These are phyloP conservation scores for Tenthredo livida DNA, from an alignment of 2,888 invertebrate species.

Conservation along the genomic window DNA sequence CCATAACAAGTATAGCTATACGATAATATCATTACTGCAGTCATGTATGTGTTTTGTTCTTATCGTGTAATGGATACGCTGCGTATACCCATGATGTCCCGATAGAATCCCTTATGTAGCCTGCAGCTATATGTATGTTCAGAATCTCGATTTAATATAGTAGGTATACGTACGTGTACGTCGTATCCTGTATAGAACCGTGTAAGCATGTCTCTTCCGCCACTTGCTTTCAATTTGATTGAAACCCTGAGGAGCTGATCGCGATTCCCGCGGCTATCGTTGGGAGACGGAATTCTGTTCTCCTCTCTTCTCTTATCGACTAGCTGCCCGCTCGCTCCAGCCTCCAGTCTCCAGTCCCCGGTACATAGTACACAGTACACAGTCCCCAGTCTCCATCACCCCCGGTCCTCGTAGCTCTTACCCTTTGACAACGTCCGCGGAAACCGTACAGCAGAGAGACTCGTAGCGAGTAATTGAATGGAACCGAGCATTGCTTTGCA, in stretches of 20 bases:
- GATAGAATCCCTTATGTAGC: neutral
- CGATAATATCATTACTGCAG: too few species aligned
- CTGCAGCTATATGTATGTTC: neutral
- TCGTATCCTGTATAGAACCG: neutral
- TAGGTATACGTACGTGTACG: neutral
- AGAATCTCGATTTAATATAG: neutral
- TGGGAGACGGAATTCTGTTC: neutral
- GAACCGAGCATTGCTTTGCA: conserved; percentile 21
- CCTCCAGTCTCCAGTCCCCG: neutral
- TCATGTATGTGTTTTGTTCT: neutral
- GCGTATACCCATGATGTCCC: neutral
- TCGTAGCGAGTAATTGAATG: conserved; percentile 25
- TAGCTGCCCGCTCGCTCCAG: neutral
- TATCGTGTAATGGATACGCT: neutral
- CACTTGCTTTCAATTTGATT: conserved; percentile 41
- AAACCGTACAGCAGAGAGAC: neutral
- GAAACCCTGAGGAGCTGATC: conserved; percentile 11
- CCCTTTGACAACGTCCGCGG: conserved; percentile 18
- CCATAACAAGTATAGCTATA: too few species aligned
- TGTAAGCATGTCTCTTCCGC: neutral
- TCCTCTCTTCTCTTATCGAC: conserved; percentile 23
- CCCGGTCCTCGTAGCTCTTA: neutral
- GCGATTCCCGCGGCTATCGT: conserved; percentile 27
- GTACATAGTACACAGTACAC: too few species aligned
- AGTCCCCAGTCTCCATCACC: neutral